Evolutionary conservation across 2,888 invertebrate species (phyloP).

Genomic region (Eretmocerus hayati): DNA sequence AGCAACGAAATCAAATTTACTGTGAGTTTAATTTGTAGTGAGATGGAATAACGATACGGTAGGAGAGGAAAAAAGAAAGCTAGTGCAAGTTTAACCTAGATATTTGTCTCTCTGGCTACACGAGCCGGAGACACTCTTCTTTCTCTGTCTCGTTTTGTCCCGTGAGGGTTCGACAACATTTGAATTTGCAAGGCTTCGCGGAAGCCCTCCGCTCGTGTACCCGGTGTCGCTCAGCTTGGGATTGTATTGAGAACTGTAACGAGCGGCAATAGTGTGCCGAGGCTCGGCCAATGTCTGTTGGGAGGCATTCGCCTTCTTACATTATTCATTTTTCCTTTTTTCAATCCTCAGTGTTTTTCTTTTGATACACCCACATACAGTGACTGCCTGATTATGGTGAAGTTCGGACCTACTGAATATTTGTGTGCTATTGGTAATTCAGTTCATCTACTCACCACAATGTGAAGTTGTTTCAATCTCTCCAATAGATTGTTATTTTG

Average conservation of each 20-base stretch:
- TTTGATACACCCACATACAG: neutral
- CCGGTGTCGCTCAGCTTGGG: neutral
- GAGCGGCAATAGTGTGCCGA: neutral
- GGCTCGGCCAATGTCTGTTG: conserved; percentile 1
- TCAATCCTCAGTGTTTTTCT: neutral
- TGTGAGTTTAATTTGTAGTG: neutral
- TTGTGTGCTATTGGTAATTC: no score
- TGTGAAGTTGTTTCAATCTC: no score
- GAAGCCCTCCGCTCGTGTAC: conserved; percentile 35
- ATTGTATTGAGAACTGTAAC: neutral
- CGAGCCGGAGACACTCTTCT: neutral
- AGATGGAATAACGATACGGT: neutral
- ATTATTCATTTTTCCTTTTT: neutral
- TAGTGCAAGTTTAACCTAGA: conserved; percentile 29
- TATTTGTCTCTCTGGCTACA: conserved; percentile 12
- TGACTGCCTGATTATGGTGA: no score
- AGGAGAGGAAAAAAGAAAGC: neutral
- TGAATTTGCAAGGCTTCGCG: conserved; percentile 35
- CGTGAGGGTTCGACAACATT: conserved; percentile 39
- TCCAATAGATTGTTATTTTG: no score
- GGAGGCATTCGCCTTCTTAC: neutral
- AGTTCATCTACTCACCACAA: no score
- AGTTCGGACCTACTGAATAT: no score
- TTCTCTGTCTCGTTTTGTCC: neutral
- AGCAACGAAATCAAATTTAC: conserved; percentile 1